Evolutionary conservation across 2,888 invertebrate genomes (phyloP), one percentile per base, ranked within the genome.

Genomic region (Tenthredo livida): DNA sequence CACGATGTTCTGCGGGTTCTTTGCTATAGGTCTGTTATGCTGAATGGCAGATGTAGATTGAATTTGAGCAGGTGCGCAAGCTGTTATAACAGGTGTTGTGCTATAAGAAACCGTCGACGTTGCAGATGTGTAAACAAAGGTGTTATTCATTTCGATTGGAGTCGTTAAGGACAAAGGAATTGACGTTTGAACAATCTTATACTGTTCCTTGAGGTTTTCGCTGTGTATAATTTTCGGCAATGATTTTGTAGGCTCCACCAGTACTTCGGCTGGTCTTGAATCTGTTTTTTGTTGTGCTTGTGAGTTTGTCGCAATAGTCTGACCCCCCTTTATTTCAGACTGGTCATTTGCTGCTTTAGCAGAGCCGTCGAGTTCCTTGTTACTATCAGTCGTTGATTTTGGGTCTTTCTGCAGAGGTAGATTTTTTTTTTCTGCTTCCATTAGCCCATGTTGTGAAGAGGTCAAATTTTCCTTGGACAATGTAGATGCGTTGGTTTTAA

Each of bases 161-260:
- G 86, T 85, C 65, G 85, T 78, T 73, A 75, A 75, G 5, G 84
- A 43, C 25, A 58, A 50, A 5, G 86, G 78, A 58, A 73, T 84
- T 6, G 89, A 87, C 37, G 86, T 87, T 47, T 90, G 91, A 5
- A 92, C 89, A 21, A 93, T 90, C 86, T 93, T 93, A 75, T 90
- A 90, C 0, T 91, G 88, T 72, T 93, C 93, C 50, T 92, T 91
- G 10, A 93, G 84, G 9, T 90, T 89, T 75, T 93, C 92, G 21
- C 86, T 90, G 25, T 89, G 91, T 12, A 93, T 88, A 3, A 92
- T 89, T 86, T 93, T 92, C 0, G 93, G 92, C 72, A 92, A 85
- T 4, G 85, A 70, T 86, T 93, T 93, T 1, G 88, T 72, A 2
- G 87, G 50, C 15, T 80, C n/a, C 77, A 83, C 29, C 6, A 17